Evolutionary conservation across 2,888 invertebrate genomes (phyloP).

Genomic region (Drosophila differens): DNA sequence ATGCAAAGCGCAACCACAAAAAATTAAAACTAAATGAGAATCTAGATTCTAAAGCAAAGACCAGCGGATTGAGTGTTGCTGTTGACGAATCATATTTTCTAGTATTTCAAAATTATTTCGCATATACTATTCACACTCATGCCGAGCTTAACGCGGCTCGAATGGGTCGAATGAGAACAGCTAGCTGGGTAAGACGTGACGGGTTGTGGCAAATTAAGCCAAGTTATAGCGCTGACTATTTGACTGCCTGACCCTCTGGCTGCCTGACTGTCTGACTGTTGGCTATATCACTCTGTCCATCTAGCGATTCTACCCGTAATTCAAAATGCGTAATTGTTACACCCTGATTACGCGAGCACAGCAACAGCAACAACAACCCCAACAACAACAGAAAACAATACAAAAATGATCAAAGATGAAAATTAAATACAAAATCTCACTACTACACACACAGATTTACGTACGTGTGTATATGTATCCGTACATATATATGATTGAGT

Average conservation of each 20-base stretch:
- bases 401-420: constrained; percentile 36
- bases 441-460: not conserved
- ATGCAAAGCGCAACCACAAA: constrained; percentile 61
- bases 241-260: not conserved
- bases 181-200: constrained; percentile 64
- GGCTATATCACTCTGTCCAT: constrained; percentile 33
- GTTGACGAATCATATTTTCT: constrained; percentile 32
- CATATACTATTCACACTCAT: constrained; percentile 31
- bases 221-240: constrained; percentile 12
- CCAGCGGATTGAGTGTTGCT: constrained; percentile 26
- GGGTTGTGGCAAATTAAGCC: constrained; percentile 60
- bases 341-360: constrained; percentile 83
- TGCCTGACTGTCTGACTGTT: constrained; percentile 8
- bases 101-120: constrained; percentile 64
- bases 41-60: constrained; percentile 40
- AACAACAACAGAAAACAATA: constrained; percentile 1
- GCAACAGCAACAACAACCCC: constrained; percentile 29
- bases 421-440: constrained; percentile 14
- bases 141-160: constrained; percentile 5
- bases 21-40: constrained; percentile 57
- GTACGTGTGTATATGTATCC: not conserved
- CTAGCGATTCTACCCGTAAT: constrained; percentile 46
- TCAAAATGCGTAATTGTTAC: constrained; percentile 84
- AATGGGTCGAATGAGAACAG: constrained; percentile 50
- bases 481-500: constrained; percentile 1